Percentiles rank a stretch among this genome's conserved stretches.
Evolutionary conservation across 2,888 invertebrate species (phyloP).

Genomic region (Gymnoscelis rufifasciata): DNA sequence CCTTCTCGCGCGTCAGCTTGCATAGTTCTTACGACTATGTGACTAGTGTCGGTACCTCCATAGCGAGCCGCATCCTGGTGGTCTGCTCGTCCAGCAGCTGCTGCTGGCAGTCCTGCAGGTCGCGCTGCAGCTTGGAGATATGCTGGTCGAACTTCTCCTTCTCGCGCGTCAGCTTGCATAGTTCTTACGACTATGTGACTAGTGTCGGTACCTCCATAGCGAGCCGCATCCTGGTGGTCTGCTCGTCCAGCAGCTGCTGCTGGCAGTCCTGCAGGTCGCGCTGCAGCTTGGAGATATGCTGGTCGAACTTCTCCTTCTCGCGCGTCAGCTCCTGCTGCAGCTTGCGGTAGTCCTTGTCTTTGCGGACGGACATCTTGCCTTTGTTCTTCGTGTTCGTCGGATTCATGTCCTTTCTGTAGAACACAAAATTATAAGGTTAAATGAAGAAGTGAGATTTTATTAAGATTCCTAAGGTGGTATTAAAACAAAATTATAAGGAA

Average conservation of each 20-base stretch:
- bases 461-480: too few relatives aligned
- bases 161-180: slow-evolving; percentile 93
- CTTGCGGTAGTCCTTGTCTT: slow-evolving; percentile 96
- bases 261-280: slow-evolving; percentile 92
- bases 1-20: slow-evolving; percentile 20
- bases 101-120: slow-evolving; percentile 91
- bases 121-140: slow-evolving; percentile 79
- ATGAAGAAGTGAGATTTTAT: too few relatives aligned
- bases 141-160: not conserved
- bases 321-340: slow-evolving; percentile 95
- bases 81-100: slow-evolving; percentile 86
- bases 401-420: slow-evolving; percentile 79
- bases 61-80: slow-evolving; percentile 86
- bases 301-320: slow-evolving; percentile 96
- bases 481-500: too few relatives aligned
- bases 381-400: slow-evolving; percentile 87
- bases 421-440: not conserved
- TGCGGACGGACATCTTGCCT: slow-evolving; percentile 89
- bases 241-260: slow-evolving; percentile 86
- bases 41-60: slow-evolving; percentile 82
- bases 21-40: too few relatives aligned
- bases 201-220: slow-evolving; percentile 89
- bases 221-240: slow-evolving; percentile 84
- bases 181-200: too few relatives aligned
- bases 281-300: slow-evolving; percentile 89